Conservation (phyloP, 1,140 invertebrate genomes). For the Diachasmimorpha longicaudata region DNA sequence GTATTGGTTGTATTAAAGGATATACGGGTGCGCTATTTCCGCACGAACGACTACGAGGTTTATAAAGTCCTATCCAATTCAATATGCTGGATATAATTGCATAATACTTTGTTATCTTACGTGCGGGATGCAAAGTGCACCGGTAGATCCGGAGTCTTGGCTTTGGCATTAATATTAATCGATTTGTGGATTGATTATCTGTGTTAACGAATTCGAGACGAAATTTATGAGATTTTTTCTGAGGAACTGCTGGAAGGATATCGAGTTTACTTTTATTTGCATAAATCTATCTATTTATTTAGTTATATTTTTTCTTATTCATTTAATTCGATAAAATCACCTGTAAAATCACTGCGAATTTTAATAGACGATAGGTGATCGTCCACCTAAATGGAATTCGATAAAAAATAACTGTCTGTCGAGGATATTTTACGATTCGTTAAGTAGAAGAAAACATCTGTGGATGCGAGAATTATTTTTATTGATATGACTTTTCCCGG, state of each 20-base stretch:
- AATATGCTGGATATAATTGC: constrained; percentile 14
- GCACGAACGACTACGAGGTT: background rate
- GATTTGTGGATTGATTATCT: too few species aligned
- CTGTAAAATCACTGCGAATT: too few species aligned
- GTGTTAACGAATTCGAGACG: too few species aligned
- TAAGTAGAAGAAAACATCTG: too few species aligned
- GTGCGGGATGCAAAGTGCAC: constrained; percentile 4
- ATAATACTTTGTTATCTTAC: constrained; percentile 22
- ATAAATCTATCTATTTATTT: background rate
- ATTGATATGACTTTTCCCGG: too few species aligned
- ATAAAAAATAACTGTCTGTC: too few species aligned
- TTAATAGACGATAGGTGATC: too few species aligned
- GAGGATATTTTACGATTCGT: too few species aligned
- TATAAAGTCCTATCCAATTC: background rate
- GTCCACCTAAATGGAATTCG: too few species aligned
- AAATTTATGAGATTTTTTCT: background rate
- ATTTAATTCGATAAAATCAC: too few species aligned
- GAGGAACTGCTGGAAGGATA: background rate
- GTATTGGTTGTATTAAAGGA: background rate
- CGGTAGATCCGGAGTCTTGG: background rate
- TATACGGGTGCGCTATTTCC: constrained; percentile 17
- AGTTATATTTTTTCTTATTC: too few species aligned
- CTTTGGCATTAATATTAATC: background rate
- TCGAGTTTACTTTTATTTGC: background rate
- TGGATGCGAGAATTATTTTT: too few species aligned